phyloP scores from a whole-genome alignment of 2,888 invertebrate genomes.

The Himalopsyche tibetana region DNA sequence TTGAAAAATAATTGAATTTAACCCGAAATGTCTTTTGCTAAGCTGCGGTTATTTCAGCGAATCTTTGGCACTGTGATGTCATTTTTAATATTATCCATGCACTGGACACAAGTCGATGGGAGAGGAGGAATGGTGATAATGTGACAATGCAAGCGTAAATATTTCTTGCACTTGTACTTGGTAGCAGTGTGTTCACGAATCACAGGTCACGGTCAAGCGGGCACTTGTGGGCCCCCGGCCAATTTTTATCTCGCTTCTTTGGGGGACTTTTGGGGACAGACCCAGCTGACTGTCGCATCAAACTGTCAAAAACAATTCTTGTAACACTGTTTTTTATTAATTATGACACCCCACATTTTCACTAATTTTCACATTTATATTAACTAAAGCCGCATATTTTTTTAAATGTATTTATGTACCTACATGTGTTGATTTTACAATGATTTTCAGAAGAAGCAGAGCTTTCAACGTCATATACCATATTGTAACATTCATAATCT shows the following conservation, averaged over 20 bases:
- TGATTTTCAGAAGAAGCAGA: not conserved
- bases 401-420: not conserved
- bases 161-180: conserved; percentile 15
- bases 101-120: not conserved
- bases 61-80: not conserved
- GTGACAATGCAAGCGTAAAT: not conserved
- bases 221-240: conserved; percentile 4
- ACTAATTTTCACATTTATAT: not conserved
- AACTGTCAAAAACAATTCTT: not conserved
- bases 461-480: not conserved
- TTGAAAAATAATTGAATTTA: not conserved
- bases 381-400: not conserved
- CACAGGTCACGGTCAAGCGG: conserved; percentile 15
- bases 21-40: not conserved
- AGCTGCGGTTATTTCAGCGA: not conserved
- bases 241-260: not conserved
- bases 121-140: not conserved
- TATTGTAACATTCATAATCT: not conserved
- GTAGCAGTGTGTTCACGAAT: conserved; percentile 28
- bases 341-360: not conserved
- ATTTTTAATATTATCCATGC: not conserved
- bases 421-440: not conserved
- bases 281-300: not conserved
- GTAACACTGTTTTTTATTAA: not conserved
- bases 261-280: not conserved